phyloP scores from a whole-genome alignment of 2,888 invertebrate genomes.

The Arge pagana region DNA sequence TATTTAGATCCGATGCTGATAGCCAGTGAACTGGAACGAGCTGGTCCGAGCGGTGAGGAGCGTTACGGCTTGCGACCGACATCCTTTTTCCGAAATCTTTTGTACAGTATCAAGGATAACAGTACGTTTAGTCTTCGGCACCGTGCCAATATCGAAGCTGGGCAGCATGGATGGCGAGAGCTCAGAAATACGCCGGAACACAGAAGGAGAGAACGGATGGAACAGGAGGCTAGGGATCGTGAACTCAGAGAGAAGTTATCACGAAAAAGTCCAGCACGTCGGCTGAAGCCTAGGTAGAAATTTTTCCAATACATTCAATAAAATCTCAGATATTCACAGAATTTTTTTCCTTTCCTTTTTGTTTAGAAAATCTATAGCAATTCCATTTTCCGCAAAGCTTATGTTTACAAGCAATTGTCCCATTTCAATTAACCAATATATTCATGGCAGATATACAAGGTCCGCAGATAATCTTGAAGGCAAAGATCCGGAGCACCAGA shows the following conservation, averaged over 20 bases:
- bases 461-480: conserved; percentile 46
- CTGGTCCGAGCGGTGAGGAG: conserved; percentile 56
- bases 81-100: conserved; percentile 67
- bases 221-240: conserved; percentile 32
- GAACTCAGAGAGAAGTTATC: conserved; percentile 28
- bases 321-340: too few species aligned
- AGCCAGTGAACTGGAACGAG: conserved; percentile 52
- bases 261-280: conserved; percentile 40
- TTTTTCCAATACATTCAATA: too few species aligned
- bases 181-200: conserved; percentile 40
- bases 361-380: too few species aligned
- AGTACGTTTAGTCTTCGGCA: conserved; percentile 49
- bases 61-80: conserved; percentile 65
- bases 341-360: conserved; percentile 60
- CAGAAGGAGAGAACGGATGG: conserved; percentile 39
- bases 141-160: conserved; percentile 35
- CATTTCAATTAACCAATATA: too few species aligned
- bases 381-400: too few species aligned
- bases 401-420: conserved; percentile 46
- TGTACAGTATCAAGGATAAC: conserved; percentile 59
- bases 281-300: conserved; percentile 41
- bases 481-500: conserved; percentile 51
- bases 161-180: conserved; percentile 38
- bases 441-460: conserved; percentile 47
- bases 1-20: conserved; percentile 55